Base-by-base conservation (phyloP, 2,797 vertebrate species). In the Eptatretus atami region DNA sequence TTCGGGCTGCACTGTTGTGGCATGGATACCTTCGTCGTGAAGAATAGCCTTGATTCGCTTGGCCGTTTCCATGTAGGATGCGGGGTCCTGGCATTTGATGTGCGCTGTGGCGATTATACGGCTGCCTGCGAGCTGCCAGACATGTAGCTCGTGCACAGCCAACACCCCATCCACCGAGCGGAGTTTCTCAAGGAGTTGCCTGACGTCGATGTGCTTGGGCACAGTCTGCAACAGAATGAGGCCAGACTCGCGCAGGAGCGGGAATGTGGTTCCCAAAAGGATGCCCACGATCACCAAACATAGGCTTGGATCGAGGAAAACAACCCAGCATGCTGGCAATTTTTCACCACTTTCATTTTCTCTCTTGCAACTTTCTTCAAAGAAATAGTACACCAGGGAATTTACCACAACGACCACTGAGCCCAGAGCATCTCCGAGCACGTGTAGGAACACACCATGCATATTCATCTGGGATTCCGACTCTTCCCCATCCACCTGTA, bases 361-460 rank as follows among this genome's bases (percentile, higher is more conserved):
- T 1, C 70, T 63, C 2, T 70, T 63, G 67, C 90, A 98, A 0
- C 83, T 82, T 69, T 73, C 73, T 86, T 87, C 95, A 68, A 83
- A 80, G 31, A 83, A 77, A 13, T 76, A 82, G 66, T 94, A 96
- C 67, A 95, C 78, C 64, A 82, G 53, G 53, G 90, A 78, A 63
- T 86, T 98, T 65, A 96, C 71, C 60, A 98, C 88, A 64, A 98
- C 92, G 13, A 98, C 95, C 70, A 98, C 87, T 0, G 92, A 98
- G 71, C 92, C 92, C 69, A 98, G 75, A 15, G 92, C 92, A 52
- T 98, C 92, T 11, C 92, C 92, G 67, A 98, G 75, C 67, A 98
- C 92, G 15, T 96, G 88, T 66, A 98, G 79, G 73, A 98, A 96
- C 68, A 96, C 92, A 12, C 92, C 92, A 3, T 84, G 86, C 92